Evolutionary conservation across 2,113 vertebrate genomes (phyloP).

Genomic region (Ciconia boyciana): DNA sequence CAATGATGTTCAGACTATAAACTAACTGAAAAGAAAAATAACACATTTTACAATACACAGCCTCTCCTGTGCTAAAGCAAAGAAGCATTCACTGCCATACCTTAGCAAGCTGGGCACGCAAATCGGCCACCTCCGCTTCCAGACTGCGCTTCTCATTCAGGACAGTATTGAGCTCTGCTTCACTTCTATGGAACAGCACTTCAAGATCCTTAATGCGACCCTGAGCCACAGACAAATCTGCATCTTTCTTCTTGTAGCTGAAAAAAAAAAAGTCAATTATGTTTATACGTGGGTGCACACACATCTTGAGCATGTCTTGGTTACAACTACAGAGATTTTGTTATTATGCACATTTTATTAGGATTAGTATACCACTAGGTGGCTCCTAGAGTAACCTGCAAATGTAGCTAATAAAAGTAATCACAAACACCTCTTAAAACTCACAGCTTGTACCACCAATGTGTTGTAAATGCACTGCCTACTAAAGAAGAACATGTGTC

Average conservation of each 20-base stretch:
- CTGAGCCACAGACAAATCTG: constrained; percentile 80
- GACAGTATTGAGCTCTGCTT: constrained; percentile 84
- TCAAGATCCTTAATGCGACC: constrained; percentile 87
- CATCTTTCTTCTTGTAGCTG: constrained; percentile 91
- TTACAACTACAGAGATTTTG: not conserved
- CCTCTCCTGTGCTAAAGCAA: not conserved
- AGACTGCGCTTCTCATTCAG: constrained; percentile 82
- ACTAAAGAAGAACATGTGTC: not conserved
- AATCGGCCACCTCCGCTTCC: constrained; percentile 80
- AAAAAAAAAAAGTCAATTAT: not conserved
- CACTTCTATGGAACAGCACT: constrained; percentile 84
- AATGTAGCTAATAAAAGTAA: not conserved
- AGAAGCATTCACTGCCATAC: constrained; percentile 34
- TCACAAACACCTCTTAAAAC: not conserved
- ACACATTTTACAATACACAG: not conserved
- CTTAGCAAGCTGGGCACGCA: constrained; percentile 88
- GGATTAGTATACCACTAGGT: not conserved
- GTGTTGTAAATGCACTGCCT: not conserved
- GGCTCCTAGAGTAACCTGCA: not conserved
- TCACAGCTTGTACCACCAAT: not conserved
- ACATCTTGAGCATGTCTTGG: not conserved
- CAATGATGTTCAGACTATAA: not conserved
- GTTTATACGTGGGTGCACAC: fast-evolving
- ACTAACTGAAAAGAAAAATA: not conserved
- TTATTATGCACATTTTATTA: not conserved